Conservation (phyloP, 2,797 vertebrate genomes). For the Ateles fusciceps region DNA sequence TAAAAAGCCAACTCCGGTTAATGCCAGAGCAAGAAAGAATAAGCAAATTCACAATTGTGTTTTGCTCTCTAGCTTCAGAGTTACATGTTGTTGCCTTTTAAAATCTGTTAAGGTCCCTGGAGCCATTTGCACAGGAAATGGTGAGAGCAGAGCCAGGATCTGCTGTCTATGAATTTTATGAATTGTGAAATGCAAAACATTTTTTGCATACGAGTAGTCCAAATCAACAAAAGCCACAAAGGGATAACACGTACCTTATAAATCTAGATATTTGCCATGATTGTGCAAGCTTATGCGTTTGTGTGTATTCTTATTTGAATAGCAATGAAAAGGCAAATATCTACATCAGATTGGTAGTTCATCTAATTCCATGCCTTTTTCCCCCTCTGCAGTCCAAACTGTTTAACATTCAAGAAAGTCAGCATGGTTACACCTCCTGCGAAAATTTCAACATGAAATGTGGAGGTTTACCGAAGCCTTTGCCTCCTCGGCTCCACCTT, state of each 20-base stretch:
- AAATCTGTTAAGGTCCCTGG: background rate
- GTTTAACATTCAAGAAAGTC: slow-evolving; percentile 52
- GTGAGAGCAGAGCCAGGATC: background rate
- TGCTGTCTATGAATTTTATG: background rate
- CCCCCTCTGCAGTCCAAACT: background rate
- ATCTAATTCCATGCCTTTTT: background rate
- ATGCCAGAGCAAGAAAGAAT: slow-evolving; percentile 52
- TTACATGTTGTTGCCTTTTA: background rate
- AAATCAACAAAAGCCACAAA: background rate
- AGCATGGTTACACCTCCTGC: slow-evolving; percentile 8
- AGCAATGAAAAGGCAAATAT: slow-evolving; percentile 14
- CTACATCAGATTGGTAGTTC: background rate
- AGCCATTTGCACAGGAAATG: slow-evolving; percentile 27
- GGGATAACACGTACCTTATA: too few relatives aligned
- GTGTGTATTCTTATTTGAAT: background rate
- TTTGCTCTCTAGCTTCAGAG: slow-evolving; percentile 42
- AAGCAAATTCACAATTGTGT: slow-evolving; percentile 55
- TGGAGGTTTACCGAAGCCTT: slow-evolving; percentile 41
- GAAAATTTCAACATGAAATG: slow-evolving; percentile 21
- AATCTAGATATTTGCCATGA: background rate
- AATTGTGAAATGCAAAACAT: background rate
- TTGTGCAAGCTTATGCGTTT: background rate
- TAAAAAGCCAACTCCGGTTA: slow-evolving; percentile 68
- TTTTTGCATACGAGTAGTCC: background rate
- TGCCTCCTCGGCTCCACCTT: background rate